A percentile compares a stretch with the other conserved stretches of the same genome.
phyloP scores from a whole-genome alignment of 2,797 vertebrate species.

The Muscicapa comitata region DNA sequence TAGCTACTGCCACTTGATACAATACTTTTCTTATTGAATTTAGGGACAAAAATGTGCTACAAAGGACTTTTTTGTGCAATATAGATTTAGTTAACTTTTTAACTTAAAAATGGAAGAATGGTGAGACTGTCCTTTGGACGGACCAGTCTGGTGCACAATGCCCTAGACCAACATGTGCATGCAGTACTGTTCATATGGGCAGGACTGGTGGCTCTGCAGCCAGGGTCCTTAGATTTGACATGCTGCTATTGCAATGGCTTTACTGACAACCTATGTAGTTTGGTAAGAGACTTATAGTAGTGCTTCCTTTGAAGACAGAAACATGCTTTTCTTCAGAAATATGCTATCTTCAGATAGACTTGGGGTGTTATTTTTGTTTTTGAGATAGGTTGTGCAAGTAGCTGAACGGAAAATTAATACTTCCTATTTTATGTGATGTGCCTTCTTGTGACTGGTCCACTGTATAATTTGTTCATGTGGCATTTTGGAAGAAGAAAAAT shows the following conservation, averaged over 20 bases:
- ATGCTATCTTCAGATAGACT: neutral
- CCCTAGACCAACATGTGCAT: neutral
- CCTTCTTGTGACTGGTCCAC: neutral
- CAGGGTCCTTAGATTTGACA: neutral
- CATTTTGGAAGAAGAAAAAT: neutral
- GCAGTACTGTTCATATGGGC: rapidly evolving
- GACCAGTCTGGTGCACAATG: neutral
- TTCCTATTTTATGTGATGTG: neutral
- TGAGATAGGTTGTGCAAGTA: neutral
- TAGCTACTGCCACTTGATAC: slow-evolving; percentile 29
- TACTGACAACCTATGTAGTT: neutral
- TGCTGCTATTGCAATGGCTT: neutral
- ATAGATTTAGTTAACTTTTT: neutral
- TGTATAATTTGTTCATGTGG: neutral
- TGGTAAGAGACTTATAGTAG: neutral
- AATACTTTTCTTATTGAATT: slow-evolving; percentile 47
- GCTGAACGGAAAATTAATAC: neutral
- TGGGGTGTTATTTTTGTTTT: neutral
- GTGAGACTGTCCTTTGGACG: neutral
- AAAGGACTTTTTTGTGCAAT: neutral
- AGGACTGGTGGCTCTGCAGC: neutral
- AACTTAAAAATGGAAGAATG: neutral
- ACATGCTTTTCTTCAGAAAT: neutral
- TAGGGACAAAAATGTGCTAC: neutral
- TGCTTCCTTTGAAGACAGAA: neutral